Conservation (phyloP, 2,797 vertebrate species). For the Acridotheres tristis region DNA sequence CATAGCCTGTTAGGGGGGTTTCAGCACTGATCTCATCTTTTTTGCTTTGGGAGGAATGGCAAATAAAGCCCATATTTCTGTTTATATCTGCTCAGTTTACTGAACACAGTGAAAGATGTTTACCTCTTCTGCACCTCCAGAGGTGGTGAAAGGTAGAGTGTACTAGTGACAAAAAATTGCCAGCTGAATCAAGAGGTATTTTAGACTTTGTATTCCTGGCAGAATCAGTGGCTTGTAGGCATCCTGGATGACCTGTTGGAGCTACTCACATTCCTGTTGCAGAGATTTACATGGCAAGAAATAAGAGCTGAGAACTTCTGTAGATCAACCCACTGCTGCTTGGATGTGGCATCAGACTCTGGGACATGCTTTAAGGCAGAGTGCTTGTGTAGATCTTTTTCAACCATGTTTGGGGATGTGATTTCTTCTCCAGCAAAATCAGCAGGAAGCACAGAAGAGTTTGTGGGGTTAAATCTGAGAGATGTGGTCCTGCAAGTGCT, state of each 20-base stretch:
- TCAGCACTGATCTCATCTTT: neutral
- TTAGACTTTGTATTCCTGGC: neutral
- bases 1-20: neutral
- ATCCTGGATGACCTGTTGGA: neutral
- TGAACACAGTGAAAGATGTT: neutral
- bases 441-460: neutral
- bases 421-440: neutral
- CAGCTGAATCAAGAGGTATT: neutral
- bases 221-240: neutral
- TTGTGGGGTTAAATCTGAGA: neutral
- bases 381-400: neutral
- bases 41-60: neutral
- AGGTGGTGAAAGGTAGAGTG: neutral
- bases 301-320: neutral
- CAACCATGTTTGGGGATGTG: neutral
- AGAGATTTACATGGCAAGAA: neutral
- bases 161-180: neutral
- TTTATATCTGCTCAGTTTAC: neutral
- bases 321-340: neutral
- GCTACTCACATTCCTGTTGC: neutral
- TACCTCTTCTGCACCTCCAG: neutral
- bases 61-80: neutral
- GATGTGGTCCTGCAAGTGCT: neutral
- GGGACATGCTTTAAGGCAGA: neutral
- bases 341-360: neutral